These are phyloP conservation scores for Globia sparganii DNA, from an alignment of 2,888 invertebrate genomes.

Conservation along the genomic window DNA sequence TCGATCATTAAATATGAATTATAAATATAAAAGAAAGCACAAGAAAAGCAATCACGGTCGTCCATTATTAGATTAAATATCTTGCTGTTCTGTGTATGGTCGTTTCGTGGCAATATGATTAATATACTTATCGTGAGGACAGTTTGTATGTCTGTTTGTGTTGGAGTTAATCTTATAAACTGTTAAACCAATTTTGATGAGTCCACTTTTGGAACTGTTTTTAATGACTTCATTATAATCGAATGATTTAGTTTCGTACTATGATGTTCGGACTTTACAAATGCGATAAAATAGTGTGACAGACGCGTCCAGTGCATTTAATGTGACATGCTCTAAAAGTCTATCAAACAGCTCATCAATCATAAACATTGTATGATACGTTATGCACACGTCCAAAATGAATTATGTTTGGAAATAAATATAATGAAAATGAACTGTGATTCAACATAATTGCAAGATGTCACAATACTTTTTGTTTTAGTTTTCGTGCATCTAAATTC, in stretches of 20 bases:
- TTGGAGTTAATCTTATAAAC: conserved; percentile 43
- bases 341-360: conserved; percentile 50
- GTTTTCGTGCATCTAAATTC: not conserved
- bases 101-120: conserved; percentile 60
- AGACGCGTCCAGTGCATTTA: conserved; percentile 40
- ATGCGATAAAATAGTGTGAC: conserved; percentile 36
- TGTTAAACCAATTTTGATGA: conserved; percentile 42
- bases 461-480: conserved; percentile 16
- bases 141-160: conserved; percentile 38
- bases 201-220: conserved; percentile 12
- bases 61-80: conserved; percentile 88
- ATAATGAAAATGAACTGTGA: conserved; percentile 28
- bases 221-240: conserved; percentile 16
- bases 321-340: conserved; percentile 56
- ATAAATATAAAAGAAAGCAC: conserved; percentile 89
- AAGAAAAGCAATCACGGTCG: conserved; percentile 87
- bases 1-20: conserved; percentile 90
- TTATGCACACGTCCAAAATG: conserved; percentile 16
- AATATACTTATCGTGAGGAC: conserved; percentile 53
- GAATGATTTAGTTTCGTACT: conserved; percentile 2
- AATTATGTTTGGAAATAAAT: conserved; percentile 30
- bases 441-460: conserved; percentile 26
- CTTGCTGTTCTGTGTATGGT: conserved; percentile 74
- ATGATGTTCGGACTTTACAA: not conserved
- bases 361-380: conserved; percentile 35